Conservation (phyloP, 2,888 invertebrate species). For the Agriopis aurantiaria region DNA sequence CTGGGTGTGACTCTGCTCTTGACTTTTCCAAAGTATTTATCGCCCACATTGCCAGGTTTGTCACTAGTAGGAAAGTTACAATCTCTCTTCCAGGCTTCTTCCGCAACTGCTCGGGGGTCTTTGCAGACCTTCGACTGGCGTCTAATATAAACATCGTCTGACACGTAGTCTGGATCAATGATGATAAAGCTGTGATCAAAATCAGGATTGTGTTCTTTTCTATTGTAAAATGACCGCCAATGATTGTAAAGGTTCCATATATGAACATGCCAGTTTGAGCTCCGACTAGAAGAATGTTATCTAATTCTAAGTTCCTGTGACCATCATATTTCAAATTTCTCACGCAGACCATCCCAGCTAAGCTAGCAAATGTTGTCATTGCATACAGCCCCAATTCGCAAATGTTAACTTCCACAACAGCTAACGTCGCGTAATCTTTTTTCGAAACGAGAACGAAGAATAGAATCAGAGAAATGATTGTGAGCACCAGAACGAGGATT, state of each 20-base stretch:
- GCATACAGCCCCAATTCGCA: slow-evolving; percentile 95
- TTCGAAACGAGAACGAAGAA: slow-evolving; percentile 95
- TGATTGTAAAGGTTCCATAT: slow-evolving; percentile 97
- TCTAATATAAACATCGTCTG: slow-evolving; percentile 97
- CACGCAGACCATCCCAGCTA: slow-evolving; percentile 95
- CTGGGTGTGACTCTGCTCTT: slow-evolving; percentile 95
- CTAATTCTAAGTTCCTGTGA: slow-evolving; percentile 92
- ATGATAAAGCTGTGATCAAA: slow-evolving; percentile 93
- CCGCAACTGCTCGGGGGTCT: slow-evolving; percentile 92
- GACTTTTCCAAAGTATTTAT: slow-evolving; percentile 97
- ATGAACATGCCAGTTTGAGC: slow-evolving; percentile 98
- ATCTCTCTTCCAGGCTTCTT: slow-evolving; percentile 97
- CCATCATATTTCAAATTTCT: slow-evolving; percentile 94
- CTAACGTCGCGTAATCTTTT: slow-evolving; percentile 92
- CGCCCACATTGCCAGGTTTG: slow-evolving; percentile 97
- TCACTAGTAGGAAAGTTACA: slow-evolving; percentile 95
- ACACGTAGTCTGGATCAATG: slow-evolving; percentile 94
- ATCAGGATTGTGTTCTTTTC: slow-evolving; percentile 93
- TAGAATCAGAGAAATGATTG: slow-evolving; percentile 95
- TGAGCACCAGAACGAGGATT: slow-evolving; percentile 94
- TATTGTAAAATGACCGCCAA: slow-evolving; percentile 95
- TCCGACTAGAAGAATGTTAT: slow-evolving; percentile 96
- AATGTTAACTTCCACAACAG: slow-evolving; percentile 95
- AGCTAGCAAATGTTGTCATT: slow-evolving; percentile 93
- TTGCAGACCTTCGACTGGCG: slow-evolving; percentile 94